These are phyloP conservation scores for Callyntrura sp. DNA, from an alignment of 2,888 invertebrate species.

Conservation along the genomic window DNA sequence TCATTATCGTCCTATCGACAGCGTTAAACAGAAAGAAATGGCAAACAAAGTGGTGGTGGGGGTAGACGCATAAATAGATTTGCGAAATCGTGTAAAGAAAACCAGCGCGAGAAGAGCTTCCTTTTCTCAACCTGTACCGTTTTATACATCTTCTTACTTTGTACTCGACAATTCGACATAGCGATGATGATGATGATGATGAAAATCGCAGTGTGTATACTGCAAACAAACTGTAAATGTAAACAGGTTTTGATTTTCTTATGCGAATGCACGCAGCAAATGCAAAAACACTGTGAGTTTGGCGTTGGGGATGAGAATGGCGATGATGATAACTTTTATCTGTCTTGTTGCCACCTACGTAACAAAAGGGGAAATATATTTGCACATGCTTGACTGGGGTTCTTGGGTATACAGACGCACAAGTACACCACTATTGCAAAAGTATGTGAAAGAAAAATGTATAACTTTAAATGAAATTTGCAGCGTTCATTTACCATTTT, in stretches of 20 bases:
- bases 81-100: slow-evolving; percentile 38
- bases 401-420: too few species aligned
- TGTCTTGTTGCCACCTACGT: too few species aligned
- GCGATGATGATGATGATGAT: neutral
- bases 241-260: slow-evolving; percentile 33
- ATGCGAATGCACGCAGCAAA: neutral
- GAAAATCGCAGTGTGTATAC: slow-evolving; percentile 8
- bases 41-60: neutral
- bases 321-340: too few species aligned
- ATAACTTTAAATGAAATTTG: too few species aligned
- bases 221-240: too few species aligned
- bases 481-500: too few species aligned
- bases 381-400: too few species aligned
- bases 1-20: slow-evolving; percentile 4
- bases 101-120: slow-evolving; percentile 57
- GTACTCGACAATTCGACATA: too few species aligned
- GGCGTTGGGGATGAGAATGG: too few species aligned
- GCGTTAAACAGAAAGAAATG: slow-evolving; percentile 13
- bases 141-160: slow-evolving; percentile 25
- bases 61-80: slow-evolving; percentile 41
- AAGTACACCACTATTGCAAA: too few species aligned
- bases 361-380: too few species aligned
- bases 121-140: slow-evolving; percentile 42
- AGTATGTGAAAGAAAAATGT: too few species aligned
- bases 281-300: neutral